A percentile compares a stretch with the other conserved stretches of the same genome.
phyloP scores from a whole-genome alignment of 2,888 invertebrate species.

The Trichogramma dendrolimi region DNA sequence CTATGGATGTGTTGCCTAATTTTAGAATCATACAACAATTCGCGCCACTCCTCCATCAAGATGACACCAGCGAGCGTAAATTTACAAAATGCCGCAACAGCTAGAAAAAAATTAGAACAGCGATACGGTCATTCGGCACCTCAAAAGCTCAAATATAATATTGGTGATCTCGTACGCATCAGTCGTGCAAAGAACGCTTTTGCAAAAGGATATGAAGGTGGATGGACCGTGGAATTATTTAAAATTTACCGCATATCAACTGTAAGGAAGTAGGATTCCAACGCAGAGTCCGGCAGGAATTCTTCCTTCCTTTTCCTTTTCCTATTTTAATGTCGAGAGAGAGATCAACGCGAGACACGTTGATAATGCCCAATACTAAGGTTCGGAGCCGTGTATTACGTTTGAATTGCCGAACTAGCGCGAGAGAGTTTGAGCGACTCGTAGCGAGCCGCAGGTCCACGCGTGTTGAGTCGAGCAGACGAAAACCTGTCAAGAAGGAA shows the following conservation, averaged over 20 bases:
- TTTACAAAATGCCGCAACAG: conserved; percentile 13
- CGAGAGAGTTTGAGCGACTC: too few relatives aligned
- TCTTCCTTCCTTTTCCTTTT: too few relatives aligned
- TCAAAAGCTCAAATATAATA: conserved; percentile 7
- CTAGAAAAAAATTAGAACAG: not conserved
- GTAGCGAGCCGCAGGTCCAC: too few relatives aligned
- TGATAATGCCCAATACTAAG: too few relatives aligned
- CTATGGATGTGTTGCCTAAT: conserved; percentile 33
- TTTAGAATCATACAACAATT: conserved; percentile 35
- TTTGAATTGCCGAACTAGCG: too few relatives aligned
- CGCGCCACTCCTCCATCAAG: conserved; percentile 12
- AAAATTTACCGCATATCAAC: conserved; percentile 1
- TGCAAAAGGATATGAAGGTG: conserved; percentile 6
- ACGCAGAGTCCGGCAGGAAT: too few relatives aligned
- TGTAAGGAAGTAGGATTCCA: too few relatives aligned
- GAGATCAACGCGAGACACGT: too few relatives aligned
- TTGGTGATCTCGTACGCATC: not conserved
- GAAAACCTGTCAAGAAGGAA: too few relatives aligned
- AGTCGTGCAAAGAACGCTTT: not conserved
- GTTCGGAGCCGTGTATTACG: too few relatives aligned
- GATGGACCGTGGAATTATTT: conserved; percentile 6
- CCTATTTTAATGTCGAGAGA: too few relatives aligned
- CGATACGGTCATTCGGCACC: not conserved
- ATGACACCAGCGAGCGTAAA: conserved; percentile 11
- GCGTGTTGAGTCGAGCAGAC: too few relatives aligned